A percentile compares a stretch with the other conserved stretches of the same genome.
phyloP scores from a whole-genome alignment of 2,113 vertebrate genomes.

The Paedocypris sp. region DNA sequence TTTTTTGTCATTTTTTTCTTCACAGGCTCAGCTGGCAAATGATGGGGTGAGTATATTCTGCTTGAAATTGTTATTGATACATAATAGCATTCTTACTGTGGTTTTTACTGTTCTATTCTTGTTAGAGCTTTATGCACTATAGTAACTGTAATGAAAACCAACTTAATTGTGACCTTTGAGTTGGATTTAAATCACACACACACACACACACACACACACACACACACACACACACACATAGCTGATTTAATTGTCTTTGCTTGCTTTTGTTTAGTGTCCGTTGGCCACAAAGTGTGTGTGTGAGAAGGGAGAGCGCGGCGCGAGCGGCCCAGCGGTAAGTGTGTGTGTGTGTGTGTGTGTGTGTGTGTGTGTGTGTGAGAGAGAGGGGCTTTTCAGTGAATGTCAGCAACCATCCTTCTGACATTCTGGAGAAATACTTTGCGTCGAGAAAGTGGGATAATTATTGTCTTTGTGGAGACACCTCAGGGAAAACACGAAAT shows the following conservation, averaged over 20 bases:
- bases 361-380: too few relatives aligned
- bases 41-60: slow-evolving; percentile 63
- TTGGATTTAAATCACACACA: neutral
- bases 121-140: too few relatives aligned
- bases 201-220: too few relatives aligned
- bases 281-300: slow-evolving; percentile 66
- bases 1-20: slow-evolving; percentile 28
- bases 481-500: slow-evolving; percentile 1
- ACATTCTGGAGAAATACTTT: slow-evolving; percentile 14
- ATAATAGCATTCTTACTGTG: too few relatives aligned
- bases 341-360: slow-evolving; percentile 71
- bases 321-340: slow-evolving; percentile 73
- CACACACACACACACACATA: too few relatives aligned
- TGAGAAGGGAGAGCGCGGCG: slow-evolving; percentile 78
- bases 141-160: too few relatives aligned
- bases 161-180: neutral
- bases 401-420: slow-evolving; percentile 14
- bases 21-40: slow-evolving; percentile 68
- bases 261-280: slow-evolving; percentile 65
- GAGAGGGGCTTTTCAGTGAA: neutral
- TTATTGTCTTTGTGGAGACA: slow-evolving; percentile 26
- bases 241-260: too few relatives aligned
- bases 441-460: slow-evolving; percentile 37
- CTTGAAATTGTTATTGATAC: too few relatives aligned
- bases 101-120: too few relatives aligned